These are phyloP conservation scores for Chloroceryle aenea DNA, from an alignment of 2,113 vertebrate species.

Conservation along the genomic window DNA sequence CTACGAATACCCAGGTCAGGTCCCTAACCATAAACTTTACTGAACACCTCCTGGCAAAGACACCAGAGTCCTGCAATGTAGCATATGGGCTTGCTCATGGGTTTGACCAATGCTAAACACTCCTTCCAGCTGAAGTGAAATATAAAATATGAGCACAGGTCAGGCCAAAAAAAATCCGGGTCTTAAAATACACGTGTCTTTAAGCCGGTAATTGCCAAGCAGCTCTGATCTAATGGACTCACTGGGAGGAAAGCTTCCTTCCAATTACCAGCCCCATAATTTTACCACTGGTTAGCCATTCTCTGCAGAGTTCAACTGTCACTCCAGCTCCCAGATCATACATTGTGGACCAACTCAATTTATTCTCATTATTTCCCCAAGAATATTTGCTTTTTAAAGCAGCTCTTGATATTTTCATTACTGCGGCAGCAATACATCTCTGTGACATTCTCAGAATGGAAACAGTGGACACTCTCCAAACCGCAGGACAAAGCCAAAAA, in stretches of 20 bases:
- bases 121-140: background rate
- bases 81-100: fast-evolving
- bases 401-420: constrained; percentile 34
- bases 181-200: background rate
- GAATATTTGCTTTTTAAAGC: constrained; percentile 46
- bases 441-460: constrained; percentile 42
- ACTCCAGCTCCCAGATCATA: background rate
- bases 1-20: fast-evolving
- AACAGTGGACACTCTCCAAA: constrained; percentile 32
- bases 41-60: background rate
- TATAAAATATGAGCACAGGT: fast-evolving
- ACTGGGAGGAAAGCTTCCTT: background rate
- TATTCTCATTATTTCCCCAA: constrained; percentile 4
- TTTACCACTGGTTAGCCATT: background rate
- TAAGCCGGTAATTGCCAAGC: background rate
- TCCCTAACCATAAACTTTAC: background rate
- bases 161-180: background rate
- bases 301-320: background rate
- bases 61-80: background rate
- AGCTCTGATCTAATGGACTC: background rate
- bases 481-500: constrained; percentile 33
- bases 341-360: background rate
- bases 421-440: background rate
- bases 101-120: background rate
- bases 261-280: background rate